Conservation (phyloP, 2,888 invertebrate genomes). For the Cantharis rustica region DNA sequence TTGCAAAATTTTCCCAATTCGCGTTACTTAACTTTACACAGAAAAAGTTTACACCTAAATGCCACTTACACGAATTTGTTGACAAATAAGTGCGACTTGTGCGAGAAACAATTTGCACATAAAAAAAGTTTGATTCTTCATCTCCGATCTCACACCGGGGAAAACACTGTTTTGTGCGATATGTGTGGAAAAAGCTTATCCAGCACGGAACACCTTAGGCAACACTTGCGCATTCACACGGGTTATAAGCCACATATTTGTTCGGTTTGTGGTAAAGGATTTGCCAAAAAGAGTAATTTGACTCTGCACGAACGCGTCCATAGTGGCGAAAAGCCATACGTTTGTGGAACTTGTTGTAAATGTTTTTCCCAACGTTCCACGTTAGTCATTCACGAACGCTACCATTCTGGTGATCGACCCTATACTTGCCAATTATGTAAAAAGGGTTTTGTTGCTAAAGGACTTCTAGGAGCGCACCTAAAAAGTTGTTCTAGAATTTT, state of each 20-base stretch:
- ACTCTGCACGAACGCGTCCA: slow-evolving; percentile 64
- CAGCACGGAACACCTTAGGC: slow-evolving; percentile 56
- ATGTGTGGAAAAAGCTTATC: slow-evolving; percentile 61
- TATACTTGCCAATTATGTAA: slow-evolving; percentile 60
- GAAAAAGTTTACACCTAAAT: slow-evolving; percentile 56
- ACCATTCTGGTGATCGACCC: slow-evolving; percentile 62
- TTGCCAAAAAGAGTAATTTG: slow-evolving; percentile 64
- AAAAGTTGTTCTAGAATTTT: slow-evolving; percentile 49
- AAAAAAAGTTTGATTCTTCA: slow-evolving; percentile 48
- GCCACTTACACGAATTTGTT: slow-evolving; percentile 39
- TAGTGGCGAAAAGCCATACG: slow-evolving; percentile 64
- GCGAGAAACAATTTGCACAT: slow-evolving; percentile 51
- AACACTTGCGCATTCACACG: slow-evolving; percentile 59
- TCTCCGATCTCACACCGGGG: slow-evolving; percentile 54
- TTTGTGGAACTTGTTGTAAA: slow-evolving; percentile 48
- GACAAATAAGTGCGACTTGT: slow-evolving; percentile 55
- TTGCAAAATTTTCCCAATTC: slow-evolving; percentile 39
- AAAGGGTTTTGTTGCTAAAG: slow-evolving; percentile 63
- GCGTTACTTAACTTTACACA: slow-evolving; percentile 58
- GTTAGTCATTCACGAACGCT: slow-evolving; percentile 64
- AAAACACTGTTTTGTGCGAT: slow-evolving; percentile 58
- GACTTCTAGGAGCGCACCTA: slow-evolving; percentile 61
- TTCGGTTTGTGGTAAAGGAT: slow-evolving; percentile 56
- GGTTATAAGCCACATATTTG: slow-evolving; percentile 57
- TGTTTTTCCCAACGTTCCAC: slow-evolving; percentile 64